Conservation (phyloP, 2,888 invertebrate genomes). For the Drosophila monieri region DNA sequence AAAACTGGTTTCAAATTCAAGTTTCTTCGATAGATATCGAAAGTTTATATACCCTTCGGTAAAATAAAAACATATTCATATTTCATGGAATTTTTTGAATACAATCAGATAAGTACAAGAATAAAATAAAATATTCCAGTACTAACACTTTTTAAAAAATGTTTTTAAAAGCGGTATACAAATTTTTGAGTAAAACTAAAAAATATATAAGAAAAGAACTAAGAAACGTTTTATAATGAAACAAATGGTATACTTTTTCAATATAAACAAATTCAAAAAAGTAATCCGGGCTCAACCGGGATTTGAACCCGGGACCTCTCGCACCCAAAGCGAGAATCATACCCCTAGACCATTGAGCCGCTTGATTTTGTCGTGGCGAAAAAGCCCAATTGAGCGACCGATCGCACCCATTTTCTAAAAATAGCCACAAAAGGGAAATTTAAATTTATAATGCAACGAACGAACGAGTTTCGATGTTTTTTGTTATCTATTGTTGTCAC, state of each 20-base stretch:
- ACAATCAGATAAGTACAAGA: too few relatives aligned
- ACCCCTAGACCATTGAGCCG: conserved; percentile 86
- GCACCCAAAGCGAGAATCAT: conserved; percentile 87
- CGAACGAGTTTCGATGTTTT: conserved; percentile 45
- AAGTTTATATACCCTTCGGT: not conserved
- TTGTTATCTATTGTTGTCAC: conserved; percentile 10
- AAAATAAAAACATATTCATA: not conserved
- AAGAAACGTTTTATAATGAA: too few relatives aligned
- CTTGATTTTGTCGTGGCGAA: not conserved
- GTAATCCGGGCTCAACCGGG: conserved; percentile 85
- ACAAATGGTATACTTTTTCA: not conserved
- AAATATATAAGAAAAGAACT: too few relatives aligned
- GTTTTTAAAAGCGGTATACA: too few relatives aligned
- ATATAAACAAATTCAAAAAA: conserved; percentile 1
- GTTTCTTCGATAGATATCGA: not conserved
- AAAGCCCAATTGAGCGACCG: conserved; percentile 12
- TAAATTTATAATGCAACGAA: conserved; percentile 39
- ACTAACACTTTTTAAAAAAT: too few relatives aligned
- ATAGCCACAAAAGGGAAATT: conserved; percentile 18
- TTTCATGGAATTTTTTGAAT: not conserved
- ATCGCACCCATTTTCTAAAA: not conserved
- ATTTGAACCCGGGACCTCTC: conserved; percentile 87
- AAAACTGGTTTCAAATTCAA: not conserved
- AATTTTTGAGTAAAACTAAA: too few relatives aligned
- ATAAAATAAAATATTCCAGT: too few relatives aligned